Evolutionary conservation across 2,113 vertebrate species (phyloP).

Genomic region (human): GRCh38 chr5:16179501-16180000

Average conservation of each 20-base stretch:
- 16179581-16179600: slow-evolving; percentile 30
- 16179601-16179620: neutral
- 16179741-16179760: neutral
- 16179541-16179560: neutral
- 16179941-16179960: accelerated
- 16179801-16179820: slow-evolving; percentile 42
- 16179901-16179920: neutral
- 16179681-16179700: neutral
- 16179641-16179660: neutral
- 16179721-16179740: slow-evolving; percentile 11
- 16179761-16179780: slow-evolving; percentile 51
- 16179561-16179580: slow-evolving; percentile 60
- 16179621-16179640: neutral
- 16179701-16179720: neutral
- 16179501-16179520: neutral
- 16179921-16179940: neutral
- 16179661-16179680: too few relatives aligned
- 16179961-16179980: neutral
- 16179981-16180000: neutral
- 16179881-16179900: too few relatives aligned
- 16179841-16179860: accelerated
- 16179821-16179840: neutral
- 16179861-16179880: neutral
- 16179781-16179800: slow-evolving; percentile 62
- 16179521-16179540: slow-evolving; percentile 1